Evolutionary conservation across 2,797 vertebrate species (phyloP).

Genomic region (Balearica regulorum): DNA sequence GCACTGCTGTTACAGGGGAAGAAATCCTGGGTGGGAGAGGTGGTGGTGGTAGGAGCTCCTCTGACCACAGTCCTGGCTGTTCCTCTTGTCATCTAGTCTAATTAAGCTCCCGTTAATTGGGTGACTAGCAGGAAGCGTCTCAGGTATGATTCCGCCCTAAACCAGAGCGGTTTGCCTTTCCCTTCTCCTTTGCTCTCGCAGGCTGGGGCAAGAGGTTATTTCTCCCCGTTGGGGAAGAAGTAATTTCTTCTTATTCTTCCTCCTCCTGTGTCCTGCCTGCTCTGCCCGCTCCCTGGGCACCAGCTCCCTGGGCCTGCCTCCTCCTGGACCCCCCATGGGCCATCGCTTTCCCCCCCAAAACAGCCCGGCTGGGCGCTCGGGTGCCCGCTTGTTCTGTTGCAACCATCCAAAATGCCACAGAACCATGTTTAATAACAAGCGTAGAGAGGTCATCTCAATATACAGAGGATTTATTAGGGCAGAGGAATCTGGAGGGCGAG

Average conservation of each 20-base stretch:
- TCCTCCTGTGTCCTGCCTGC: background rate
- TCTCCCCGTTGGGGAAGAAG: background rate
- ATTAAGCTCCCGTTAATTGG: background rate
- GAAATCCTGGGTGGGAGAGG: background rate
- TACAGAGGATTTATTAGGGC: background rate
- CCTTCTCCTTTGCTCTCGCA: background rate
- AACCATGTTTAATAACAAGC: background rate
- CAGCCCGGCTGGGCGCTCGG: fast-evolving
- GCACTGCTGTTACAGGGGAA: background rate
- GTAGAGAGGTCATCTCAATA: background rate
- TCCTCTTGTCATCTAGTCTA: background rate
- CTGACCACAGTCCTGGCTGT: background rate
- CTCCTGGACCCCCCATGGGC: fast-evolving
- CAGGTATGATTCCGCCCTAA: background rate
- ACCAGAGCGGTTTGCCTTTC: background rate
- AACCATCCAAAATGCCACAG: background rate
- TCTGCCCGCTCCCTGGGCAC: fast-evolving
- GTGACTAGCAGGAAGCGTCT: background rate
- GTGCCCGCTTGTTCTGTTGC: fast-evolving
- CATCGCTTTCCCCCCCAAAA: fast-evolving
- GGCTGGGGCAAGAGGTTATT: background rate
- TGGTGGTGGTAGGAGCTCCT: background rate
- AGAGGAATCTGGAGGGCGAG: background rate
- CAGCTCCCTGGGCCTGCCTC: background rate
- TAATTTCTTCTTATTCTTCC: background rate